These are phyloP conservation scores for Rhabdomys dilectus DNA, from an alignment of 2,113 vertebrate genomes.

Conservation along the genomic window DNA sequence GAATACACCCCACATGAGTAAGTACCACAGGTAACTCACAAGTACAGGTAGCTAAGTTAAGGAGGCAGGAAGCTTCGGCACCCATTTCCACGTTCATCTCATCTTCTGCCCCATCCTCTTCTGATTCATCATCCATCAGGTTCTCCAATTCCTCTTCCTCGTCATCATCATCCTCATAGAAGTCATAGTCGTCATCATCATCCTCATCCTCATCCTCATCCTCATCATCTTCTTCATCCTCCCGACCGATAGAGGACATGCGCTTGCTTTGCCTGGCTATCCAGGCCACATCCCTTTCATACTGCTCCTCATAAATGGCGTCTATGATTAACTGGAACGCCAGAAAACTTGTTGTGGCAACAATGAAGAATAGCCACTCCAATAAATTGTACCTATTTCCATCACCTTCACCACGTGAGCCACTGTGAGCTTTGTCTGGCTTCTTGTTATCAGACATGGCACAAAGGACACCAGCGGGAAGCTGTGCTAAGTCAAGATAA, in stretches of 20 bases:
- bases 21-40: background rate
- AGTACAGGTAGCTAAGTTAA: no score
- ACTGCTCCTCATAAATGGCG: background rate
- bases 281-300: background rate
- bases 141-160: background rate
- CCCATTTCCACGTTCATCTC: background rate
- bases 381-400: no score
- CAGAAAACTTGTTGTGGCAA: background rate
- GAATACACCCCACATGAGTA: background rate
- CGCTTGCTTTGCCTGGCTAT: background rate
- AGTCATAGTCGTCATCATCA: background rate
- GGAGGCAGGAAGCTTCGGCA: accelerated
- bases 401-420: background rate
- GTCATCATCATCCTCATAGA: background rate
- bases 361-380: background rate
- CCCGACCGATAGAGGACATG: accelerated
- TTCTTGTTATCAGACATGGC: background rate
- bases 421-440: background rate
- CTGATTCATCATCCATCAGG: background rate
- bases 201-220: background rate
- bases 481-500: background rate
- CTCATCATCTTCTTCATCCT: background rate
- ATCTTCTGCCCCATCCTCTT: background rate
- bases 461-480: background rate
- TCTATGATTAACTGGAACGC: background rate